These are phyloP conservation scores for Zalophus californianus DNA, from an alignment of 2,797 vertebrate species.

Conservation along the genomic window DNA sequence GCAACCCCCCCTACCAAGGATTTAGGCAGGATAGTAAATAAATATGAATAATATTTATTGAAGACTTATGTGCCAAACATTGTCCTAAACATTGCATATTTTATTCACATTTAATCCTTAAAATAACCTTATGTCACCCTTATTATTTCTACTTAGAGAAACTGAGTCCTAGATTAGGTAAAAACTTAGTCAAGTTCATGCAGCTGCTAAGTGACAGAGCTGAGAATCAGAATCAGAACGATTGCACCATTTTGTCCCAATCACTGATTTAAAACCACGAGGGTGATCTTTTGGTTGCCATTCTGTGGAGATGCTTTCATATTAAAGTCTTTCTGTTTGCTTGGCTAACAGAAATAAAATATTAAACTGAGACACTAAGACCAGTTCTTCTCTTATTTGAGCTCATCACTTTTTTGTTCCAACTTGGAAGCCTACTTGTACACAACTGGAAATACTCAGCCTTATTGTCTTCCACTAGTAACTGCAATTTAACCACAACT, in stretches of 20 bases:
- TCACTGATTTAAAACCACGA: neutral
- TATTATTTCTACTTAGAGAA: neutral
- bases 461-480: neutral
- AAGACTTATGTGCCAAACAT: neutral
- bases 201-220: neutral
- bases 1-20: neutral
- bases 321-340: slow-evolving; percentile 7
- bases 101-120: neutral
- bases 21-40: neutral
- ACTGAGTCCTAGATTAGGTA: neutral
- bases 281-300: neutral
- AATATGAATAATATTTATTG: neutral
- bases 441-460: neutral
- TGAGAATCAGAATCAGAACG: neutral
- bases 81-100: neutral
- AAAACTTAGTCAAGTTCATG: neutral
- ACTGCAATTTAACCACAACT: neutral
- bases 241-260: neutral
- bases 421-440: neutral
- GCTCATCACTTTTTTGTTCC: slow-evolving; percentile 7
- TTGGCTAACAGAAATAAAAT: slow-evolving; percentile 30
- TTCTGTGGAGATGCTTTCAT: neutral
- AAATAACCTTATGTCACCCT: neutral
- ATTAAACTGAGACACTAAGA: slow-evolving; percentile 8
- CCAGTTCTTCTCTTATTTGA: slow-evolving; percentile 15